Percentiles rank a stretch among this genome's conserved stretches.
Conservation (phyloP, 35 echinoderm and acorn worm species). For the Amphiura filiformis region DNA sequence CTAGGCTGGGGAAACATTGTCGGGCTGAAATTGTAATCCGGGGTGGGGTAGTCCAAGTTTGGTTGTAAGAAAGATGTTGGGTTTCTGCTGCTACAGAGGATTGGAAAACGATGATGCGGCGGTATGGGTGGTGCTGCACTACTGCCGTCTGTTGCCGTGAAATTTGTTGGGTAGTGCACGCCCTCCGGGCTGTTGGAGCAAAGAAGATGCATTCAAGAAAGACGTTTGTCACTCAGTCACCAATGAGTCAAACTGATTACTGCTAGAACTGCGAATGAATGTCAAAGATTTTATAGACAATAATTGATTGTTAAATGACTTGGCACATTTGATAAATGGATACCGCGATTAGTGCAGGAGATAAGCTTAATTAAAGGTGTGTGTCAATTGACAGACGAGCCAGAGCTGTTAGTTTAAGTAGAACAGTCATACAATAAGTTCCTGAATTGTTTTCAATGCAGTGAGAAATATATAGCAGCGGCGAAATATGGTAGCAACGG, state of each 20-base stretch:
- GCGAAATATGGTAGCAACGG: background rate
- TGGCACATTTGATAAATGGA: background rate
- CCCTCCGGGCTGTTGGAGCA: background rate
- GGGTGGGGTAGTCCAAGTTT: background rate
- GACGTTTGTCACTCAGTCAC: background rate
- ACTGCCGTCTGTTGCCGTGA: background rate
- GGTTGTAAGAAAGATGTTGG: background rate
- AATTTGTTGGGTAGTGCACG: constrained; percentile 5
- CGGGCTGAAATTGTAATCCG: constrained; percentile 1
- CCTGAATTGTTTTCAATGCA: background rate
- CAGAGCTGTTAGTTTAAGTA: too few relatives aligned
- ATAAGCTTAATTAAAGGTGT: background rate
- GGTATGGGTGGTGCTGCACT: background rate
- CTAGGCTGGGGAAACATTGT: constrained; percentile 58
- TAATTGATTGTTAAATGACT: constrained; percentile 12
- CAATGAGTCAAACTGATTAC: too few relatives aligned
- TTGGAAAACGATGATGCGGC: background rate
- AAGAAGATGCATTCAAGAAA: constrained; percentile 2
- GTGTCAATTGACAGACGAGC: too few relatives aligned
- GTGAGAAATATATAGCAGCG: too few relatives aligned
- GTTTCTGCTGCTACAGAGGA: background rate
- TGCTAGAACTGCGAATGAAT: background rate
- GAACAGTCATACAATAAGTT: background rate
- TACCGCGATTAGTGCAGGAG: background rate
- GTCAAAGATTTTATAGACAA: constrained; percentile 4